Conservation (phyloP, 2,113 vertebrate genomes). For the Podocnemis expansa region DNA sequence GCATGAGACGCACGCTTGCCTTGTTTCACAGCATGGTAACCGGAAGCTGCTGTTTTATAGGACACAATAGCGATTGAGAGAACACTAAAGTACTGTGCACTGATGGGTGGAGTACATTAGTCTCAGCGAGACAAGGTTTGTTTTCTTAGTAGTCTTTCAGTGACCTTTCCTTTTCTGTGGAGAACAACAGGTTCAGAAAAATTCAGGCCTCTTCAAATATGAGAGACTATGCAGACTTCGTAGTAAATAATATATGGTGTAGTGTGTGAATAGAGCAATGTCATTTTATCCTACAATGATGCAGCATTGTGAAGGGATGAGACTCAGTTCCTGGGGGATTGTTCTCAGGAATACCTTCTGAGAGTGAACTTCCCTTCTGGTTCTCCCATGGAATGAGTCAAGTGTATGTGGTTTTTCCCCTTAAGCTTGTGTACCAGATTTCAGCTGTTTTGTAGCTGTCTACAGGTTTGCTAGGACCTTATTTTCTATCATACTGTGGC, state of each 20-base stretch:
- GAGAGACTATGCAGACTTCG: background rate
- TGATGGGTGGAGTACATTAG: background rate
- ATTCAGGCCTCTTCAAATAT: background rate
- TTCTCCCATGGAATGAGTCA: background rate
- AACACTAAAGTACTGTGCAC: accelerated
- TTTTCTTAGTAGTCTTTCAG: background rate
- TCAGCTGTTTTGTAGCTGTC: background rate
- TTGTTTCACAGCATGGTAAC: slow-evolving; percentile 56
- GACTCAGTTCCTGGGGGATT: background rate
- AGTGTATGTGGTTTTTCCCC: background rate
- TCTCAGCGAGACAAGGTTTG: background rate
- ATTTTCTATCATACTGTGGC: background rate
- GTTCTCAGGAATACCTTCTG: background rate
- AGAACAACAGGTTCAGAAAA: background rate
- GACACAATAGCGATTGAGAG: background rate
- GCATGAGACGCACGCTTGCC: slow-evolving; percentile 53
- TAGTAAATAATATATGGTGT: background rate
- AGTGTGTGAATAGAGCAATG: background rate
- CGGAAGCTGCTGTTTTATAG: background rate
- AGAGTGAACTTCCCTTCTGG: background rate
- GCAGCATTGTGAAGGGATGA: too few relatives aligned
- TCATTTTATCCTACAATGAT: background rate
- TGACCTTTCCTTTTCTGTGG: background rate
- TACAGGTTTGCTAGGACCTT: background rate
- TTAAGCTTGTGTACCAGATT: background rate